These are phyloP conservation scores for Paratilapia polleni DNA, from an alignment of 2,113 vertebrate species.

Conservation along the genomic window DNA sequence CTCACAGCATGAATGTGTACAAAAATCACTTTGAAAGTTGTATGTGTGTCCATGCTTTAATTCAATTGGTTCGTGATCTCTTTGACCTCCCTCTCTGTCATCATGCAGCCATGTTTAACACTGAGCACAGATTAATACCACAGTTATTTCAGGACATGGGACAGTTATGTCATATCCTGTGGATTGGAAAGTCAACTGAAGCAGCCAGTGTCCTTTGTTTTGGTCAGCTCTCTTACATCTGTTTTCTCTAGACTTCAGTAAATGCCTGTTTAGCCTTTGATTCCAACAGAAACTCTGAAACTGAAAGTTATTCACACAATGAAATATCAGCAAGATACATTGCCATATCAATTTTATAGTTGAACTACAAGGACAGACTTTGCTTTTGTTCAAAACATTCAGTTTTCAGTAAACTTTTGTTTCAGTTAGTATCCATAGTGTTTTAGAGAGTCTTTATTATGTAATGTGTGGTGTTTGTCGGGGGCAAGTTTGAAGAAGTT, in stretches of 20 bases:
- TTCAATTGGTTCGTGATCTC: background rate
- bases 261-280: background rate
- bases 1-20: background rate
- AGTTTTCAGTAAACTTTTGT: background rate
- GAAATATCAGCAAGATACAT: background rate
- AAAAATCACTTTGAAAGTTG: background rate
- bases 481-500: background rate
- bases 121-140: background rate
- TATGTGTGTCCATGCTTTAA: background rate
- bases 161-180: slow-evolving; percentile 39
- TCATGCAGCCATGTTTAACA: background rate
- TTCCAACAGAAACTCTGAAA: background rate
- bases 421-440: background rate
- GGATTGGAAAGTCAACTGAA: background rate
- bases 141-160: background rate
- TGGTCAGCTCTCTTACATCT: background rate
- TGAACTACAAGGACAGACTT: background rate
- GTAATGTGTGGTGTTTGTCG: background rate
- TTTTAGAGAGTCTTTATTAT: background rate
- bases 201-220: background rate
- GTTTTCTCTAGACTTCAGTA: background rate
- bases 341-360: too few species aligned
- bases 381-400: too few species aligned
- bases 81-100: background rate
- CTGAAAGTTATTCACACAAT: background rate